Conservation (phyloP, 2,113 vertebrate species). For the Paramisgurnus dabryanus region DNA sequence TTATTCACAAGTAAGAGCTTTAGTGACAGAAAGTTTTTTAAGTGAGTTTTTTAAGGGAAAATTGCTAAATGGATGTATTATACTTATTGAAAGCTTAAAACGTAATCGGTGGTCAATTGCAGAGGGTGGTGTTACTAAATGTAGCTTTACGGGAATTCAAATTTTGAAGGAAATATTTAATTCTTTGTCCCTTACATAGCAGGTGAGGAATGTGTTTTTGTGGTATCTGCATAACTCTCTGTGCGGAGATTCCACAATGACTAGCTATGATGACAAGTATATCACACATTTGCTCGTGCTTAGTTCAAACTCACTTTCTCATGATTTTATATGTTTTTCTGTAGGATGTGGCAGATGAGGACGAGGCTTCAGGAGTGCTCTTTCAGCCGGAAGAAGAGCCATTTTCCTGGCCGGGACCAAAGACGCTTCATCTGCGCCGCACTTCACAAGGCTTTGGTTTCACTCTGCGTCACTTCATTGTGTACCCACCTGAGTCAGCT, state of each 20-base stretch:
- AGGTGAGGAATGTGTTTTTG: too few relatives aligned
- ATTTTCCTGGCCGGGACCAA: constrained; percentile 93
- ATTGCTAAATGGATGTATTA: too few relatives aligned
- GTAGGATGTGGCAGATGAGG: constrained; percentile 46
- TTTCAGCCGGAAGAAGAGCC: constrained; percentile 82
- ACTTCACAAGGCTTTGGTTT: constrained; percentile 93
- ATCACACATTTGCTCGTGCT: not conserved
- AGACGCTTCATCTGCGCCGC: constrained; percentile 83
- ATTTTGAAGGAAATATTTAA: too few relatives aligned
- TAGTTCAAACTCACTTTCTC: not conserved
- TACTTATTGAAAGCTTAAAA: too few relatives aligned
- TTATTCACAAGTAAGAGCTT: not conserved
- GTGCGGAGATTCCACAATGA: too few relatives aligned
- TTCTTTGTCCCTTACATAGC: too few relatives aligned
- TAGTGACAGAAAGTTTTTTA: not conserved
- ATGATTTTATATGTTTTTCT: not conserved
- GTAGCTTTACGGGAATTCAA: too few relatives aligned
- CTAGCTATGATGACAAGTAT: not conserved
- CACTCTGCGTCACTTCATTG: constrained; percentile 97
- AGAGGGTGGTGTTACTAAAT: too few relatives aligned
- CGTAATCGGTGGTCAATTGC: too few relatives aligned
- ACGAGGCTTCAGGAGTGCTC: constrained; percentile 44
- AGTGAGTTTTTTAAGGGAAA: too few relatives aligned
- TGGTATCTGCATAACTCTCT: too few relatives aligned
- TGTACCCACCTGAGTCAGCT: constrained; percentile 94